These are phyloP conservation scores for Quadriops clusia DNA, from an alignment of 2,888 invertebrate genomes.

Conservation along the genomic window DNA sequence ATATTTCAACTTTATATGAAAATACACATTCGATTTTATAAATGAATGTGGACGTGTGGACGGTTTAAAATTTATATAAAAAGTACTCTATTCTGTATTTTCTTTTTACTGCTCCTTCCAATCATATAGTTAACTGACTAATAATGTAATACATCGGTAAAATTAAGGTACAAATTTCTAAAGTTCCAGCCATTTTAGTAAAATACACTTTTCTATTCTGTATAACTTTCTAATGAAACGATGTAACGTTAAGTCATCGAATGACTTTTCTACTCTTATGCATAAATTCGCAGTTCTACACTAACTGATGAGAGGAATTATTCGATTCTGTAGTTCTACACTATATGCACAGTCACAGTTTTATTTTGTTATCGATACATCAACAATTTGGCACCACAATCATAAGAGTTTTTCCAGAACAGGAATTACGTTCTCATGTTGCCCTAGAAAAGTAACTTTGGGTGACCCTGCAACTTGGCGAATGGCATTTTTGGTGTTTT, in stretches of 20 bases:
- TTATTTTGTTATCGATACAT: constrained; percentile 22
- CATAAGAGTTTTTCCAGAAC: constrained; percentile 31
- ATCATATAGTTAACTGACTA: too few relatives aligned
- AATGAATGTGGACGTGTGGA: background rate
- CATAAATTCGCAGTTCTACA: constrained; percentile 16
- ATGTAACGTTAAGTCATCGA: background rate
- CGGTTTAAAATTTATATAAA: constrained; percentile 6
- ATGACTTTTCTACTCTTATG: background rate
- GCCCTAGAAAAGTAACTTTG: constrained; percentile 9
- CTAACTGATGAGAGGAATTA: constrained; percentile 10
- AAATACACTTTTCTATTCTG: constrained; percentile 9
- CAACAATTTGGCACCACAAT: constrained; percentile 34
- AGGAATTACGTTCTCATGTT: constrained; percentile 10
- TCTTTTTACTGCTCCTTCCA: constrained; percentile 1
- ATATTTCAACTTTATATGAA: background rate
- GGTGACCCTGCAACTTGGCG: constrained; percentile 2
- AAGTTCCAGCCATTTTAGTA: constrained; percentile 11
- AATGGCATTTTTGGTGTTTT: constrained; percentile 18
- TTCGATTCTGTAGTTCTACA: constrained; percentile 2
- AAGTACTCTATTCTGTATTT: constrained; percentile 4
- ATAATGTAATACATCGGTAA: too few relatives aligned
- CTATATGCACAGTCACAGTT: constrained; percentile 2
- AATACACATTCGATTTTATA: background rate
- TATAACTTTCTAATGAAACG: constrained; percentile 9
- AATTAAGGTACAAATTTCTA: background rate